phyloP scores from a whole-genome alignment of 2,797 vertebrate genomes.

The Eidolon dupreanum region DNA sequence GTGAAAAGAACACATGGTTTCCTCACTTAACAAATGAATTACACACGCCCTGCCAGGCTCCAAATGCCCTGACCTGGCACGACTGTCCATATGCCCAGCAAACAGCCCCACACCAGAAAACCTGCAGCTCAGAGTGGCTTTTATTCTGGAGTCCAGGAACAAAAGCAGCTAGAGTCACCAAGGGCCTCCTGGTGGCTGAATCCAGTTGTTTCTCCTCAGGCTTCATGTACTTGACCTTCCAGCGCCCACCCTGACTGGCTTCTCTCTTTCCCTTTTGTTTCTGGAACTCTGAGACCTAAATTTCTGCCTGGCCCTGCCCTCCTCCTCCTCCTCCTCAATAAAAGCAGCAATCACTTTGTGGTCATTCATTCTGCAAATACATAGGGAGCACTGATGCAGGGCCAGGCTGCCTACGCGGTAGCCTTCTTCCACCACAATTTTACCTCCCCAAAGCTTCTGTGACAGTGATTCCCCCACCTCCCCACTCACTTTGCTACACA shows the following conservation, averaged over 20 bases:
- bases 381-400: accelerated
- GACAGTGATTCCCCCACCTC: neutral
- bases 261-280: neutral
- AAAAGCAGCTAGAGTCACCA: neutral
- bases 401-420: neutral
- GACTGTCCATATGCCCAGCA: neutral
- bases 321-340: neutral
- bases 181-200: neutral
- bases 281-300: neutral
- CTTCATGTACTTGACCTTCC: neutral
- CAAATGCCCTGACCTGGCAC: neutral
- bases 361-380: neutral
- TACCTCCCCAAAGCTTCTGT: neutral
- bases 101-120: neutral
- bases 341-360: neutral
- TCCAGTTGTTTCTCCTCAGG: neutral
- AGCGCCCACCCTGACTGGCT: neutral
- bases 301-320: neutral
- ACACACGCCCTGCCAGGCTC: neutral
- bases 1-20: neutral
- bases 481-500: neutral
- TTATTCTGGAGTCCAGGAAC: neutral
- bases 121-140: neutral
- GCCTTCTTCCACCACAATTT: neutral
- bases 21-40: neutral